These are phyloP conservation scores for Herpetotheres cachinnans DNA, from an alignment of 2,113 vertebrate genomes.

Conservation along the genomic window DNA sequence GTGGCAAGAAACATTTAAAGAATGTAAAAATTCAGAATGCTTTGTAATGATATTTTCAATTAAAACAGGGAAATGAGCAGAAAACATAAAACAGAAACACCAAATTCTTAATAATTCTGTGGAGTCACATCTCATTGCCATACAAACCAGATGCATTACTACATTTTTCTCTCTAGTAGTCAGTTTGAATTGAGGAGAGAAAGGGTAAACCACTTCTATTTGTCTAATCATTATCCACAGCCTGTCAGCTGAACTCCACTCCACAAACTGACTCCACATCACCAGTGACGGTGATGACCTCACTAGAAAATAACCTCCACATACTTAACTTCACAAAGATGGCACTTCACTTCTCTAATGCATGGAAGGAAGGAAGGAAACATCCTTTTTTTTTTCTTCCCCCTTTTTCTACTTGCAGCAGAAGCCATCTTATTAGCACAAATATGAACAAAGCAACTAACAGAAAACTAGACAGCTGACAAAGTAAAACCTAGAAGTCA, in stretches of 20 bases:
- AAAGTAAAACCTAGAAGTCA: neutral
- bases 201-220: neutral
- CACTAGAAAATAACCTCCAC: neutral
- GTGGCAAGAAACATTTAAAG: neutral
- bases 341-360: neutral
- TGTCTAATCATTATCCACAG: neutral
- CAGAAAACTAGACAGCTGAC: neutral
- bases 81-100: neutral
- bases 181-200: neutral
- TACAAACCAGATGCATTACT: neutral
- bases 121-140: neutral
- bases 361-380: neutral
- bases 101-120: neutral
- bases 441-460: neutral
- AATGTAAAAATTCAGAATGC: neutral
- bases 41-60: neutral
- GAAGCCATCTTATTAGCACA: neutral
- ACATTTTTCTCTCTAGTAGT: neutral
- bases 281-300: neutral
- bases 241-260: neutral
- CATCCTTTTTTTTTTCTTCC: too few species aligned
- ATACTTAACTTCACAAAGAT: neutral
- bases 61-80: neutral
- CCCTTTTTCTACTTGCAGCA: neutral
- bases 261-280: neutral